A percentile compares a stretch with the other conserved stretches of the same genome.
Conservation (phyloP, 2,113 vertebrate species). For the Ovibos moschatus region DNA sequence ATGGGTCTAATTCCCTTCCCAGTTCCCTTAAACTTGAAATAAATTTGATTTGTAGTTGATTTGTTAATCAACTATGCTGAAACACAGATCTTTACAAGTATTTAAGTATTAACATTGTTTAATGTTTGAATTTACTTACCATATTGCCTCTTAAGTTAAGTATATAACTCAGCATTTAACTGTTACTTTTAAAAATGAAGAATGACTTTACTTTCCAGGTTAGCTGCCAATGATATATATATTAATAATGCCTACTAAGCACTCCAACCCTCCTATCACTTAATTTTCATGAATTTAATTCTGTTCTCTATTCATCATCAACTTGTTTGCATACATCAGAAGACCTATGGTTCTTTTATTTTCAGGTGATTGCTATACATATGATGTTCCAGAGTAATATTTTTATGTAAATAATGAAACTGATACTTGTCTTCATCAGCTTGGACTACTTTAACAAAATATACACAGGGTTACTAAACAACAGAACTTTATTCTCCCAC, state of each 20-base stretch:
- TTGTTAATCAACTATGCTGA: not conserved
- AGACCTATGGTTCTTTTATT: not conserved
- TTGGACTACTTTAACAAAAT: not conserved
- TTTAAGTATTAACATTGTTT: not conserved
- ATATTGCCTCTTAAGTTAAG: not conserved
- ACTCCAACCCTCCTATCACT: fast-evolving
- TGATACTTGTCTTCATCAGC: not conserved
- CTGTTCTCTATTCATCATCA: not conserved
- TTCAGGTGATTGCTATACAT: not conserved
- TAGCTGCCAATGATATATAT: not conserved
- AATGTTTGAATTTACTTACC: not conserved
- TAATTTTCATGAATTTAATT: not conserved
- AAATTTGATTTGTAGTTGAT: not conserved
- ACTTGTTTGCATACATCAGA: not conserved
- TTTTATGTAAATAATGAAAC: not conserved
- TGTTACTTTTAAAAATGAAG: not conserved
- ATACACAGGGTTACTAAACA: not conserved
- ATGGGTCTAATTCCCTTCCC: not conserved
- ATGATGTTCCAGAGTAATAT: not conserved
- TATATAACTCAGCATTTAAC: not conserved
- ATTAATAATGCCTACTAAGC: not conserved
- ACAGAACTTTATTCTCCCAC: not conserved
- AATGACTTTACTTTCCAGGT: not conserved
- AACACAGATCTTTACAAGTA: not conserved
- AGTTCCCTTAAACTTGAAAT: not conserved